Percentiles rank a stretch among this genome's conserved stretches.
Evolutionary conservation across 2,797 vertebrate genomes (phyloP).

Genomic region (Pempheris klunzingeri): DNA sequence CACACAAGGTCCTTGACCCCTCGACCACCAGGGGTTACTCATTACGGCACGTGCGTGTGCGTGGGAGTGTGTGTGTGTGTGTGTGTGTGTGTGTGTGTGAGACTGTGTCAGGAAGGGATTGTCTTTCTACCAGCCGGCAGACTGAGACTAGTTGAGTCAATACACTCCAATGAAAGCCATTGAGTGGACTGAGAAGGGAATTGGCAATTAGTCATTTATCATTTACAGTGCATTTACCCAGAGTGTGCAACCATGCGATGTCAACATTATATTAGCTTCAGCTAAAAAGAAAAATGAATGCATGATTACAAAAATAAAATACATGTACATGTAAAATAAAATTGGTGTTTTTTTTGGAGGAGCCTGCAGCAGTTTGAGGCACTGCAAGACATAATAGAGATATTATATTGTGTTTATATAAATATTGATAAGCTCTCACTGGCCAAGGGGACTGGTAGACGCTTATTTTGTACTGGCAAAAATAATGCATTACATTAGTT

Average conservation of each 20-base stretch:
- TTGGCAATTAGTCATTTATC: conserved; percentile 68
- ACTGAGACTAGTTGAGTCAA: conserved; percentile 66
- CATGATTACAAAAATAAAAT: not conserved
- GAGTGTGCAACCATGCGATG: not conserved
- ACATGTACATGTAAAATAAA: no score
- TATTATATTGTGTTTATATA: no score
- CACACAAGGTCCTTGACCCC: conserved; percentile 74
- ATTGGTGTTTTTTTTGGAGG: conserved; percentile 30
- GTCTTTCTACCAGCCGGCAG: conserved; percentile 60
- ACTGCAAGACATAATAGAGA: conserved; percentile 32
- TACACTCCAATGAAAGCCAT: conserved; percentile 60
- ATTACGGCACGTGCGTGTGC: conserved; percentile 63
- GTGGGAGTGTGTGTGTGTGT: conserved; percentile 30
- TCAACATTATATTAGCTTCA: conserved; percentile 23
- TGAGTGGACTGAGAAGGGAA: conserved; percentile 47
- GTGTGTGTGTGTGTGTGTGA: conserved; percentile 38
- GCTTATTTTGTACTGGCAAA: no score
- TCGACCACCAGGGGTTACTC: conserved; percentile 75
- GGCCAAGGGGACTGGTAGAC: no score
- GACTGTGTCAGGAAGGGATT: conserved; percentile 50
- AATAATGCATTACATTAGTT: no score
- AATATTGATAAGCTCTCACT: conserved; percentile 66
- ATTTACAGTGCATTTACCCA: conserved; percentile 56
- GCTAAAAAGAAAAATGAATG: not conserved
- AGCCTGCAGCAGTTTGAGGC: conserved; percentile 50